Conservation (phyloP, 2,797 vertebrate genomes). For the Enteromius trimaculatus region DNA sequence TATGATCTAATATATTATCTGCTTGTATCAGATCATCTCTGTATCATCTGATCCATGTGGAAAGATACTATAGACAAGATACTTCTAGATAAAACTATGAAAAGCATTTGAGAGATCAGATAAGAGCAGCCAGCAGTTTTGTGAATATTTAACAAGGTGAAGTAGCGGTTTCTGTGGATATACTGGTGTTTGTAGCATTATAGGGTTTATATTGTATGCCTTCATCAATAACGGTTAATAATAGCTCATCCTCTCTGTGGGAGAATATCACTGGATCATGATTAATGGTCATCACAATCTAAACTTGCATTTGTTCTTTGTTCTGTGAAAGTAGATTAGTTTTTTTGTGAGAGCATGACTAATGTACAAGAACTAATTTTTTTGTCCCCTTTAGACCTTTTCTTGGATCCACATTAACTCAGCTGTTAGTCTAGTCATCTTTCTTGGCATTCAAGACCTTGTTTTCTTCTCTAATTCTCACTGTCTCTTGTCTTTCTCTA, state of each 20-base stretch:
- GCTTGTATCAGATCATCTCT: slow-evolving; percentile 12
- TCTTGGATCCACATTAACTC: background rate
- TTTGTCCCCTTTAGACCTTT: slow-evolving; percentile 12
- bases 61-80: too few species aligned
- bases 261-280: background rate
- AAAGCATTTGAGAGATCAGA: slow-evolving; percentile 16
- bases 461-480: slow-evolving; percentile 32
- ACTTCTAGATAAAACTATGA: background rate
- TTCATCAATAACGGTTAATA: background rate
- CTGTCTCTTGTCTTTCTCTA: slow-evolving; percentile 68
- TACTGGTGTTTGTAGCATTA: background rate
- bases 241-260: background rate
- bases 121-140: background rate
- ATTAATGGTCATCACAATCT: background rate
- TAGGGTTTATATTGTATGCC: slow-evolving; percentile 6
- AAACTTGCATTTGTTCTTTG: background rate
- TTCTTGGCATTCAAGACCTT: background rate
- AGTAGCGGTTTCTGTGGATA: slow-evolving; percentile 10
- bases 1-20: background rate
- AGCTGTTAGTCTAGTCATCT: slow-evolving; percentile 10
- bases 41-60: background rate
- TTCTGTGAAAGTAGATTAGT: background rate
- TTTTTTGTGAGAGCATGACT: slow-evolving; percentile 20
- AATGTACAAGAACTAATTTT: background rate
- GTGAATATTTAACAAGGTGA: slow-evolving; percentile 24